Percentiles rank a stretch among this genome's conserved stretches.
Conservation (phyloP, 2,113 vertebrate genomes). For the Ptychochromis oligacanthus region DNA sequence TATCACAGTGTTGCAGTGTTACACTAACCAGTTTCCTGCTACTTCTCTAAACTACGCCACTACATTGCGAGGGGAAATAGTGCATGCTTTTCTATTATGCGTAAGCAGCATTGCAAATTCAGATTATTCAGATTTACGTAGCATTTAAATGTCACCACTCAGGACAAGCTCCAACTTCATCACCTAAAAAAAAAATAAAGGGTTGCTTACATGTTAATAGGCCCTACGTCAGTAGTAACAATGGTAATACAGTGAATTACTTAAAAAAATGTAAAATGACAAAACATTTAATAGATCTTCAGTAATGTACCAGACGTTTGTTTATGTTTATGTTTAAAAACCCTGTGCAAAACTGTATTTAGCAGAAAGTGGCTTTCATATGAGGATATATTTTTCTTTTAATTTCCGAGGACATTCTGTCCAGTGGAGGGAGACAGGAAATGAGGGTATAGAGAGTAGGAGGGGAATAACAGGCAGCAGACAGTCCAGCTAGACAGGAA, state of each 20-base stretch:
- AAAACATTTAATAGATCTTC: no score
- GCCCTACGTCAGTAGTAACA: no score
- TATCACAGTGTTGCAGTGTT: background rate
- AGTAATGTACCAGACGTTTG: no score
- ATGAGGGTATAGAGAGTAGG: background rate
- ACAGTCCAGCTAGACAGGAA: background rate
- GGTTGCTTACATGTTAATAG: no score
- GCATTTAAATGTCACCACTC: background rate
- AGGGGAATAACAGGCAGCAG: background rate
- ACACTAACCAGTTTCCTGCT: background rate
- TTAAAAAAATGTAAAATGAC: no score
- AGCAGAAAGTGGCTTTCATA: background rate
- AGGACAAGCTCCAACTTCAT: background rate
- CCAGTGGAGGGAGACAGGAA: background rate
- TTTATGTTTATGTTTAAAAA: no score
- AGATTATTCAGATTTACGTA: background rate
- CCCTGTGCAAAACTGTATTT: rapidly evolving
- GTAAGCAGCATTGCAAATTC: background rate
- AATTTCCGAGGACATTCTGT: background rate
- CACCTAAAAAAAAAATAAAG: background rate
- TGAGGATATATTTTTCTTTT: background rate
- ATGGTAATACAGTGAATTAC: no score
- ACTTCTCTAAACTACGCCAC: background rate
- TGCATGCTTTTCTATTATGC: background rate
- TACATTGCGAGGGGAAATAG: background rate